Percentiles rank a stretch among this genome's conserved stretches.
These are phyloP conservation scores for Sclerurus mexicanus DNA, from an alignment of 2,113 vertebrate species.

Conservation along the genomic window DNA sequence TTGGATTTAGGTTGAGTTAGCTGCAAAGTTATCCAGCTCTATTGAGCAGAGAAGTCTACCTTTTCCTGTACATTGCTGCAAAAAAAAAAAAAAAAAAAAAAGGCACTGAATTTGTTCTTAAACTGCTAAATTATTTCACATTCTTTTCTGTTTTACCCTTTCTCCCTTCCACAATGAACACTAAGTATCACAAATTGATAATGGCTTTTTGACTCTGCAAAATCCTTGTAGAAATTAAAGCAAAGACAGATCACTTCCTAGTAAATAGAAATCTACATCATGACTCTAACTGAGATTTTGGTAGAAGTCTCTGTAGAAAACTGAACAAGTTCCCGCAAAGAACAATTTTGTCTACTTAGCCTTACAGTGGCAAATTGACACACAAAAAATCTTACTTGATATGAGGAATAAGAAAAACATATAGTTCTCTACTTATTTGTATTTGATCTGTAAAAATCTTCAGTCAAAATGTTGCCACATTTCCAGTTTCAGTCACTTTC, in stretches of 20 bases:
- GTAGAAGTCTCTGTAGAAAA: background rate
- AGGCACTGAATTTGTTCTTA: background rate
- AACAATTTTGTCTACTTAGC: background rate
- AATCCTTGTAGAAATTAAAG: background rate
- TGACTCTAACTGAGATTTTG: background rate
- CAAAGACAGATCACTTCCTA: background rate
- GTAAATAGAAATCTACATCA: background rate
- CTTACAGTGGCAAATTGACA: background rate
- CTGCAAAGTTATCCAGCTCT: background rate
- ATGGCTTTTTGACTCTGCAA: background rate
- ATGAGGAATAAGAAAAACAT: background rate
- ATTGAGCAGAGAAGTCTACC: background rate
- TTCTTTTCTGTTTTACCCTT: background rate
- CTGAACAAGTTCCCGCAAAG: background rate
- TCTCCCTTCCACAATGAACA: background rate
- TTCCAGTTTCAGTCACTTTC: background rate
- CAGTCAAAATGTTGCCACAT: background rate
- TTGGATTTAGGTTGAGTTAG: background rate
- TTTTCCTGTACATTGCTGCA: background rate
- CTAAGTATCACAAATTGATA: background rate
- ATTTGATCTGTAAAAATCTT: background rate
- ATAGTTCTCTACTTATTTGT: background rate
- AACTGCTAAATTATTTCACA: background rate
- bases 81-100: too few relatives aligned
- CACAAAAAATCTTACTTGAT: background rate